phyloP scores from a whole-genome alignment of 1,140 invertebrate species.

The Planococcus citri region DNA sequence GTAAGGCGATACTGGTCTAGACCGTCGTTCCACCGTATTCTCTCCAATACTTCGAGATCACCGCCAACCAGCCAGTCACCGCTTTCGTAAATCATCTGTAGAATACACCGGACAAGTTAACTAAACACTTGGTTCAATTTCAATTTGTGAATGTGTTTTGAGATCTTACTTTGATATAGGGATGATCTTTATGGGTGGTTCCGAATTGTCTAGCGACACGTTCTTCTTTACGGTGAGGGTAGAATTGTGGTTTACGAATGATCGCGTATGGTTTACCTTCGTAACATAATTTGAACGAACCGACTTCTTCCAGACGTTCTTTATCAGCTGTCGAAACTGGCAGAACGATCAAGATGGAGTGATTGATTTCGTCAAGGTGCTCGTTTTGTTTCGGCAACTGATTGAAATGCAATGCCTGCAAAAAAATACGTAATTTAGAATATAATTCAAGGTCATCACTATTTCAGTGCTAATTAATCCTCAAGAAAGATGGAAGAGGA shows the following conservation, averaged over 20 bases:
- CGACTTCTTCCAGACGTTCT: slow-evolving; percentile 44
- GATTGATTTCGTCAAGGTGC: slow-evolving; percentile 66
- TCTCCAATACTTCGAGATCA: slow-evolving; percentile 81
- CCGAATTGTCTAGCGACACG: slow-evolving; percentile 85
- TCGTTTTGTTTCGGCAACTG: slow-evolving; percentile 35
- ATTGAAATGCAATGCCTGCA: slow-evolving; percentile 81
- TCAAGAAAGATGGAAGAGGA: too few species aligned
- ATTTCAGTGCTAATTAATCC: too few species aligned
- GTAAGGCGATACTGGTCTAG: slow-evolving; percentile 89
- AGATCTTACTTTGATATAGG: slow-evolving; percentile 81
- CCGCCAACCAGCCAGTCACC: slow-evolving; percentile 96
- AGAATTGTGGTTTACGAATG: slow-evolving; percentile 85
- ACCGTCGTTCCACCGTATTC: slow-evolving; percentile 88
- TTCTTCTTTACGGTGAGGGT: slow-evolving; percentile 88
- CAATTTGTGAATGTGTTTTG: too few species aligned
- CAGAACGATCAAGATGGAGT: slow-evolving; percentile 91
- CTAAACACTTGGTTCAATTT: too few species aligned
- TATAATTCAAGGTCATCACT: too few species aligned
- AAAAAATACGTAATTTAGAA: slow-evolving; percentile 27
- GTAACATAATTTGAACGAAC: slow-evolving; percentile 55
- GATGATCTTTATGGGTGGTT: slow-evolving; percentile 75
- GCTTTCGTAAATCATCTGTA: slow-evolving; percentile 73
- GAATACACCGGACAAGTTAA: too few species aligned
- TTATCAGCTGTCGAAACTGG: slow-evolving; percentile 65
- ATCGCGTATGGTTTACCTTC: slow-evolving; percentile 66